Conservation (phyloP, 2,797 vertebrate species). For the Takifugu ocellatus region DNA sequence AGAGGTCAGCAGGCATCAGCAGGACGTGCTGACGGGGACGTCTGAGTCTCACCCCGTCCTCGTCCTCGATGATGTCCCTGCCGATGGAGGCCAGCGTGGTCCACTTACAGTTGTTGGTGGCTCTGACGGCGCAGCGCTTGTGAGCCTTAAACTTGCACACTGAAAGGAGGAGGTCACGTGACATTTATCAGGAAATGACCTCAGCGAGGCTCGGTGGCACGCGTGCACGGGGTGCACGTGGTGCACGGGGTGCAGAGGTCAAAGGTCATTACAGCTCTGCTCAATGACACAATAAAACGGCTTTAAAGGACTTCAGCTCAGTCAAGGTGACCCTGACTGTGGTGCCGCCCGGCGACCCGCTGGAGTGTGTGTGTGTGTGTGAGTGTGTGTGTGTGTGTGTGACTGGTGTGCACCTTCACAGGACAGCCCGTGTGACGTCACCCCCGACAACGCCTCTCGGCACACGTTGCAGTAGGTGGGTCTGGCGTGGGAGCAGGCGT, state of each 20-base stretch:
- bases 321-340: too few species aligned
- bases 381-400: too few species aligned
- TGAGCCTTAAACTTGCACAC: conserved; percentile 98
- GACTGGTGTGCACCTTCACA: conserved; percentile 84
- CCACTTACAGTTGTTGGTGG: conserved; percentile 97
- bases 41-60: conserved; percentile 86
- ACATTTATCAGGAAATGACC: too few species aligned
- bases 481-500: conserved; percentile 92
- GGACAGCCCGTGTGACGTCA: conserved; percentile 92
- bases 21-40: neutral
- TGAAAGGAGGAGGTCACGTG: conserved; percentile 34
- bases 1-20: neutral
- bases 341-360: too few species aligned
- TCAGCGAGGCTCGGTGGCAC: too few species aligned
- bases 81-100: conserved; percentile 93
- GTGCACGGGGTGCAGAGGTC: too few species aligned
- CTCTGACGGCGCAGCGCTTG: conserved; percentile 91
- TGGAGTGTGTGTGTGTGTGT: too few species aligned
- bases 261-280: too few species aligned
- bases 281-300: too few species aligned
- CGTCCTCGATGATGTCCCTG: conserved; percentile 95
- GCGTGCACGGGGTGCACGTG: too few species aligned
- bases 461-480: conserved; percentile 97
- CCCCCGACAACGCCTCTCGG: conserved; percentile 89
- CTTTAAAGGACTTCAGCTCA: too few species aligned